These are phyloP conservation scores for Ptychodera flava DNA, from an alignment of 35 echinoderm and acorn worm species.

Conservation along the genomic window DNA sequence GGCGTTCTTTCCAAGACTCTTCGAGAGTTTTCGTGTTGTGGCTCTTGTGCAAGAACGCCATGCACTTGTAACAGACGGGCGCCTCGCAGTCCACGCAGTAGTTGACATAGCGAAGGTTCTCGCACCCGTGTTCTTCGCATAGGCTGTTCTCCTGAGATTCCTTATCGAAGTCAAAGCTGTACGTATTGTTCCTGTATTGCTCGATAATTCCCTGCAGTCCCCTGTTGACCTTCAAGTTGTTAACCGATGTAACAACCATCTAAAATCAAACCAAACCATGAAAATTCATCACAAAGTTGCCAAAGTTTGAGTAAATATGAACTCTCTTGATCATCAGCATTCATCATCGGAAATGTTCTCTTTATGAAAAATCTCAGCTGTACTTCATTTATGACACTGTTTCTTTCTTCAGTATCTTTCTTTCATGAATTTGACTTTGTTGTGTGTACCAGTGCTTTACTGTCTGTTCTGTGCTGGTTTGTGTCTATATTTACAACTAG, in stretches of 20 bases:
- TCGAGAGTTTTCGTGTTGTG: not conserved
- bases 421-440: too few relatives aligned
- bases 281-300: too few relatives aligned
- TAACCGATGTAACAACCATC: not conserved
- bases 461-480: too few relatives aligned
- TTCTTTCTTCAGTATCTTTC: too few relatives aligned
- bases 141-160: not conserved
- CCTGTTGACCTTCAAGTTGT: not conserved
- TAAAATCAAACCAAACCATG: too few relatives aligned
- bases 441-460: too few relatives aligned
- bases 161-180: not conserved
- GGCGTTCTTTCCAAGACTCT: not conserved
- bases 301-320: too few relatives aligned
- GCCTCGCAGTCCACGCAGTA: not conserved
- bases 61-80: not conserved
- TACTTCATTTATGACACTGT: too few relatives aligned
- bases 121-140: not conserved
- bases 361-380: too few relatives aligned
- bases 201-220: not conserved
- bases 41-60: not conserved
- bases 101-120: not conserved
- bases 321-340: too few relatives aligned
- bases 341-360: too few relatives aligned
- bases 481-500: too few relatives aligned
- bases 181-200: not conserved